phyloP scores from a whole-genome alignment of 2,113 vertebrate genomes.

The Delphinapterus leucas region DNA sequence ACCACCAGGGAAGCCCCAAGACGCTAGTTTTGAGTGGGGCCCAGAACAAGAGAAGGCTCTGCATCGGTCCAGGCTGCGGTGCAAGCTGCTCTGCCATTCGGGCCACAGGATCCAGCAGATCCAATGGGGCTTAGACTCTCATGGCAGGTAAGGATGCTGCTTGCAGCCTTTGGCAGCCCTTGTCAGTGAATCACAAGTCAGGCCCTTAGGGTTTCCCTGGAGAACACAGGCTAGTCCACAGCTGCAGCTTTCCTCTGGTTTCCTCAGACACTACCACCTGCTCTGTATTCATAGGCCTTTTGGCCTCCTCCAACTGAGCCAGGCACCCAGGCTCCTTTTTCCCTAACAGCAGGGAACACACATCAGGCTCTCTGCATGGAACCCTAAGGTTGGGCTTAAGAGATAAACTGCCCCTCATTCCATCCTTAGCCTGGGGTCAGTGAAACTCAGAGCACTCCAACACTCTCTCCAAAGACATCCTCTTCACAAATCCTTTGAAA shows the following conservation, averaged over 20 bases:
- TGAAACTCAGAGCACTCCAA: neutral
- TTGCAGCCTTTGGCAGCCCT: neutral
- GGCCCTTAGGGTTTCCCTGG: neutral
- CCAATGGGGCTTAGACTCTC: neutral
- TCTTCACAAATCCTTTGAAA: neutral
- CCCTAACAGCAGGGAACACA: neutral
- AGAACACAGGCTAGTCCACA: neutral
- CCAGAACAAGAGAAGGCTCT: neutral
- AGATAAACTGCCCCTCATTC: neutral
- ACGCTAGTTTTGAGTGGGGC: neutral
- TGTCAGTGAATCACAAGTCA: neutral
- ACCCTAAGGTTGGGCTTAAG: neutral
- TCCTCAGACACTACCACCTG: neutral
- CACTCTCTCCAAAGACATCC: neutral
- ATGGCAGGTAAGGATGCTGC: neutral
- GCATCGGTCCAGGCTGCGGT: accelerated
- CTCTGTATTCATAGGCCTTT: neutral
- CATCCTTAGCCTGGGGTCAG: neutral
- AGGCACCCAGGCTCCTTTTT: neutral
- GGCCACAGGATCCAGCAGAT: neutral
- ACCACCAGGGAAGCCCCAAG: too few relatives aligned
- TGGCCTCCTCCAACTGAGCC: neutral
- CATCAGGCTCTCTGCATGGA: neutral
- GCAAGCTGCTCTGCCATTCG: neutral
- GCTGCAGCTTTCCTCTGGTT: neutral